Base-by-base conservation (phyloP, 92 coral and sea anemone genomes). In the Actinostola sp. region DNA sequence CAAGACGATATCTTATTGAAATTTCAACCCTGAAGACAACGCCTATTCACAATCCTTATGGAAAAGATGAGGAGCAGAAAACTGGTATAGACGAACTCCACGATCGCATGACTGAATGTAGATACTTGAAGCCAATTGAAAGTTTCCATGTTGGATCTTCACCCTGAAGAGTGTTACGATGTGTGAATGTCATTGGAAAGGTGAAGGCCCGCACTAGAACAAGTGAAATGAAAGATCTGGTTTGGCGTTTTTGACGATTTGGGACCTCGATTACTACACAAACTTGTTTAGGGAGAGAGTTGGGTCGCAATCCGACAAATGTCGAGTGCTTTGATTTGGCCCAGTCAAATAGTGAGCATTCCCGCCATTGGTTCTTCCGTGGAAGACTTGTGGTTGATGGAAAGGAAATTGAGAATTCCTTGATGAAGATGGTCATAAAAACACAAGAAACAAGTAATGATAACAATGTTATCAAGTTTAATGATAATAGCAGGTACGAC, bases 241-340 rank as follows among this genome's bases (percentile, higher is more conserved):
- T 1, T 72, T 93, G 1, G 98, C 98, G n/a, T 93, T n/a, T n/a
- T n/a, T n/a, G n/a, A n/a, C n/a, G n/a, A n/a, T n/a, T n/a, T 93
- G 98, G 98, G 98, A 93, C 58, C 81, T 93, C 4, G 88, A 90
- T 42, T 93, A 93, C 65, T 93, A 93, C 82, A 84, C 97, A 8
- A 70, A 85, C 24, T 70, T 93, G 53, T 93, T 93, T 54, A 81
- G 78, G 31, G 96, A 91, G 63, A 81, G 77, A 19, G 93, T 93
- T n/a, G 79, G n/a, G 89, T 35, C 81, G 98, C 56, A 91, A 93
- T 57, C 98, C 98, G 2, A 90, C 98, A 16, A 93, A 93, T 73
- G 98, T 93, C 3, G 98, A 93, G 71, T 93, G 98, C 71, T 93
- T 93, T 88, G 98, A 93, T 80, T 65, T 93, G 65, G 98, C 98